These are phyloP conservation scores for Drosophila infuscata DNA, from an alignment of 2,888 invertebrate genomes.

Conservation along the genomic window DNA sequence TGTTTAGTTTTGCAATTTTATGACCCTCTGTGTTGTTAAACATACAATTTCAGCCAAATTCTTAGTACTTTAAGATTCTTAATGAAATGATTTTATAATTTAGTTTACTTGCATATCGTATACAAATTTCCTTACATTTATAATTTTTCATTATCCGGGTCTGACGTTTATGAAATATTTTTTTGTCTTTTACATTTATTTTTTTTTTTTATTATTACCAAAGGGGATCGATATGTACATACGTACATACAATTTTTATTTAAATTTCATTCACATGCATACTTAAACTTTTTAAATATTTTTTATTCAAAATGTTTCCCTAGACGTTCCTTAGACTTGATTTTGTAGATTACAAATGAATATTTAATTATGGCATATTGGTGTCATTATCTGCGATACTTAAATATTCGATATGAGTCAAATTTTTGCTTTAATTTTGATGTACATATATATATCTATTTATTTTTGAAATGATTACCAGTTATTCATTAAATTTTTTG, in stretches of 20 bases:
- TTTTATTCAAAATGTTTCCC: constrained; percentile 56
- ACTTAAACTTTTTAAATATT: constrained; percentile 25
- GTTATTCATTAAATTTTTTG: constrained; percentile 53
- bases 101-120: constrained; percentile 69
- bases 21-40: constrained; percentile 23
- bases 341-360: constrained; percentile 45
- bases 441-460: constrained; percentile 12
- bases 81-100: constrained; percentile 50
- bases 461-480: constrained; percentile 40
- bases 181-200: constrained; percentile 11
- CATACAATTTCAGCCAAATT: constrained; percentile 53
- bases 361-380: constrained; percentile 36
- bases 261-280: constrained; percentile 39
- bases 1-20: constrained; percentile 18
- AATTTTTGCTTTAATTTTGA: constrained; percentile 41
- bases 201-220: constrained; percentile 45
- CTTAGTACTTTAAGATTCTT: constrained; percentile 44
- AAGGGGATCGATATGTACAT: constrained; percentile 48
- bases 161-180: constrained; percentile 41
- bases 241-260: constrained; percentile 29
- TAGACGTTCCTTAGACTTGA: constrained; percentile 42
- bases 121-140: constrained; percentile 64
- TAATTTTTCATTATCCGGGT: constrained; percentile 39
- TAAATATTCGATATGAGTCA: constrained; percentile 52
- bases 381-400: constrained; percentile 20